phyloP scores from a whole-genome alignment of 2,113 vertebrate species.

The Brachypteracias leptosomus region DNA sequence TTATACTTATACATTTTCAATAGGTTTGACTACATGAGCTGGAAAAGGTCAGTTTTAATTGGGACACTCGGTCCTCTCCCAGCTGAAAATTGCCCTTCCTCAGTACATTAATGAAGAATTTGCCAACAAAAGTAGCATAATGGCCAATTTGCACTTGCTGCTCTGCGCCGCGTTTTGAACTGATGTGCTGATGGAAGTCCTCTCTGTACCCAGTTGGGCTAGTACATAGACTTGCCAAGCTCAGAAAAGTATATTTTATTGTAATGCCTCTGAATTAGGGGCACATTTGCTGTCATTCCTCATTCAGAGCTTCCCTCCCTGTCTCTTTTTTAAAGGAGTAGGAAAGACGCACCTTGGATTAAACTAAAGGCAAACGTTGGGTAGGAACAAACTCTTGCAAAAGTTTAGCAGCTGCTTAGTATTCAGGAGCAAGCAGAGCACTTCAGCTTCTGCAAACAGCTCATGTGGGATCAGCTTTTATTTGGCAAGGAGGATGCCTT shows the following conservation, averaged over 20 bases:
- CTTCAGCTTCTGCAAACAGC: not conserved
- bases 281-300: not conserved
- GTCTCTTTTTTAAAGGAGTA: rapidly evolving
- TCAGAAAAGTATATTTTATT: not conserved
- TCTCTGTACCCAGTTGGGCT: not conserved
- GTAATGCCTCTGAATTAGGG: not conserved
- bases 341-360: not conserved
- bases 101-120: not conserved
- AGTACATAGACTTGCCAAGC: not conserved
- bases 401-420: not conserved
- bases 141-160: not conserved
- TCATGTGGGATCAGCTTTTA: not conserved
- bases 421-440: not conserved
- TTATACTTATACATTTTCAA: not conserved
- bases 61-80: not conserved
- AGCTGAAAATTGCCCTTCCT: not conserved
- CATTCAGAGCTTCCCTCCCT: not conserved
- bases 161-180: not conserved
- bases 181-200: not conserved
- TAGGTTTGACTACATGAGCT: not conserved
- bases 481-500: not conserved
- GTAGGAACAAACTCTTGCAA: not conserved
- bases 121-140: not conserved
- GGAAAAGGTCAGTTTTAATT: not conserved
- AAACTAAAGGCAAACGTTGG: not conserved